Percentiles rank a stretch among this genome's conserved stretches.
Evolutionary conservation across 2,797 vertebrate species (phyloP).

Genomic region (Hydrolagus colliei): DNA sequence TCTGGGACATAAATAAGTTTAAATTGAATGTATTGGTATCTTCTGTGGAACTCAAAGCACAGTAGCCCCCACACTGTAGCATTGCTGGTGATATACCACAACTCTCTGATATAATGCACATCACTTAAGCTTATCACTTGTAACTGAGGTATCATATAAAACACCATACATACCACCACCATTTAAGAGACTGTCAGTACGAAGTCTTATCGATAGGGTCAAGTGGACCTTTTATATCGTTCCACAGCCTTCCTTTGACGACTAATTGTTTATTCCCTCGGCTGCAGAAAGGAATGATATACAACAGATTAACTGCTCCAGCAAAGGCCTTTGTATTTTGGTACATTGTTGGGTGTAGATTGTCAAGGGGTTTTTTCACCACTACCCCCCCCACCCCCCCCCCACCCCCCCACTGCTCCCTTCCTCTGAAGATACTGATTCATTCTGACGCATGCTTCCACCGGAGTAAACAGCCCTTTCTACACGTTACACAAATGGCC

Average conservation of each 20-base stretch:
- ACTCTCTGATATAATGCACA: background rate
- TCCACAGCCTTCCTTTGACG: background rate
- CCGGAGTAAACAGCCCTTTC: background rate
- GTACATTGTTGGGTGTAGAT: background rate
- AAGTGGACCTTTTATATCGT: background rate
- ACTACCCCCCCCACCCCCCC: no score
- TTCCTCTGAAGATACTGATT: background rate
- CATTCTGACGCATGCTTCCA: background rate
- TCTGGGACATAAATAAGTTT: conserved; percentile 29
- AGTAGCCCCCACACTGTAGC: background rate
- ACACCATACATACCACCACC: background rate
- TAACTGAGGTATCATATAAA: background rate
- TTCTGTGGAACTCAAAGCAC: conserved; percentile 8
- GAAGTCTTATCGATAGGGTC: background rate
- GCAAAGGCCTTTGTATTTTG: background rate
- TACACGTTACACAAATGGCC: background rate
- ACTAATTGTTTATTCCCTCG: background rate
- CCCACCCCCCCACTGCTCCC: background rate
- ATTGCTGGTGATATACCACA: background rate
- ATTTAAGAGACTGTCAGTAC: background rate
- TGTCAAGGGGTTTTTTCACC: background rate
- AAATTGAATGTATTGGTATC: conserved; percentile 3
- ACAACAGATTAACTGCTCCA: background rate
- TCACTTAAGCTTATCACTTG: background rate
- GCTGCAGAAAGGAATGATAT: background rate